Evolutionary conservation across 2,797 vertebrate genomes (phyloP).

Genomic region (Gadopsis bispinosus): DNA sequence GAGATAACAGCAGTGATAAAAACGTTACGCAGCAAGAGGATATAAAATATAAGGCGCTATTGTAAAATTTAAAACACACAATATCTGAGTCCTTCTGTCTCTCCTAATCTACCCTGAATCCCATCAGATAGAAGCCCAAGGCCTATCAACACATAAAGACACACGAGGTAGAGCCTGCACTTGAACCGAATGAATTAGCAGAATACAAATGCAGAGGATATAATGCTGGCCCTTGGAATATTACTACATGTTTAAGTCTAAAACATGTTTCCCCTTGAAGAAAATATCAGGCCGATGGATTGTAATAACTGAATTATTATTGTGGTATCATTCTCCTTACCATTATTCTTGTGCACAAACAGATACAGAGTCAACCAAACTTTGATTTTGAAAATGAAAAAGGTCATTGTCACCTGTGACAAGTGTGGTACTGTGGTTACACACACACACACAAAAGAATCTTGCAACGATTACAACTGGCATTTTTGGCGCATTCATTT

Average conservation of each 20-base stretch:
- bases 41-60: conserved; percentile 4
- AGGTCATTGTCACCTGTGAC: neutral
- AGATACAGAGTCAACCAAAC: neutral
- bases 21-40: neutral
- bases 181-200: neutral
- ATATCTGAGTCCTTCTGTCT: neutral
- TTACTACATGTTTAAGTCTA: conserved; percentile 46
- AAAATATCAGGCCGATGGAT: conserved; percentile 41
- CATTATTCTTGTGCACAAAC: conserved; percentile 7
- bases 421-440: too few species aligned
- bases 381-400: neutral
- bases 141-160: neutral
- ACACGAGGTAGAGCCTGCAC: neutral
- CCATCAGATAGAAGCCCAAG: neutral
- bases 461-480: neutral
- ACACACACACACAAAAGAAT: neutral
- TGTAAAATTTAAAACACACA: conserved; percentile 12
- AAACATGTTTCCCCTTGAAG: conserved; percentile 50
- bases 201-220: conserved; percentile 8
- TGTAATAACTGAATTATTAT: conserved; percentile 38
- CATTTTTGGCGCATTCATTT: neutral
- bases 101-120: conserved; percentile 12
- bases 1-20: neutral
- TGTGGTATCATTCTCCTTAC: neutral
- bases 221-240: conserved; percentile 39